These are phyloP conservation scores for Drosophila paramelanica DNA, from an alignment of 2,888 invertebrate species.

Conservation along the genomic window DNA sequence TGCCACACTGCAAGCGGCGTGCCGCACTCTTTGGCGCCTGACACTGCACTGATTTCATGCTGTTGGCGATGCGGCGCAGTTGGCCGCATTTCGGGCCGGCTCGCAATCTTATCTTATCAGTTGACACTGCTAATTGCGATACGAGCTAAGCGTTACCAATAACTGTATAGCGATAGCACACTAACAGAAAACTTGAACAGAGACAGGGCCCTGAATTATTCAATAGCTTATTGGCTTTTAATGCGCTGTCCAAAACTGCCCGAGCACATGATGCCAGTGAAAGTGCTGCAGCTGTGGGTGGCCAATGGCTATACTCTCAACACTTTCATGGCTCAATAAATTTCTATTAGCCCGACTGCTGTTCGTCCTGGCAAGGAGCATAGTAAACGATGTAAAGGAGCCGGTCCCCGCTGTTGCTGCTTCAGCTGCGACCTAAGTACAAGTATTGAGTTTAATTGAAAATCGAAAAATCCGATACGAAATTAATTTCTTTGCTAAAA, in stretches of 20 bases:
- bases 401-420: conserved; percentile 7
- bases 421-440: conserved; percentile 32
- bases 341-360: conserved; percentile 69
- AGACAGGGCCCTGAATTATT: conserved; percentile 55
- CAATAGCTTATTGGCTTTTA: conserved; percentile 76
- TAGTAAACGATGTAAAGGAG: conserved; percentile 5
- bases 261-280: conserved; percentile 6
- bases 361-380: conserved; percentile 15
- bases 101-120: conserved; percentile 49
- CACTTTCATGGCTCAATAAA: conserved; percentile 80
- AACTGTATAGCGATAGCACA: conserved; percentile 33
- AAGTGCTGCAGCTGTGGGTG: conserved; percentile 4
- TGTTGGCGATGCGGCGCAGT: conserved; percentile 15
- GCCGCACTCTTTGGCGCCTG: conserved; percentile 30
- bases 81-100: conserved; percentile 22
- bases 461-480: conserved; percentile 81
- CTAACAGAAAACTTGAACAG: conserved; percentile 12
- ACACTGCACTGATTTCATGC: conserved; percentile 41
- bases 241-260: conserved; percentile 48
- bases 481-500: conserved; percentile 81
- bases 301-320: conserved; percentile 64
- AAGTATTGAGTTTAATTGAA: conserved; percentile 82
- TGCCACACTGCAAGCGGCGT: conserved; percentile 8
- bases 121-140: conserved; percentile 44
- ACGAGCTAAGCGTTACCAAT: conserved; percentile 36